Conservation (phyloP, 1,140 invertebrate genomes). For the Conus ventricosus region DNA sequence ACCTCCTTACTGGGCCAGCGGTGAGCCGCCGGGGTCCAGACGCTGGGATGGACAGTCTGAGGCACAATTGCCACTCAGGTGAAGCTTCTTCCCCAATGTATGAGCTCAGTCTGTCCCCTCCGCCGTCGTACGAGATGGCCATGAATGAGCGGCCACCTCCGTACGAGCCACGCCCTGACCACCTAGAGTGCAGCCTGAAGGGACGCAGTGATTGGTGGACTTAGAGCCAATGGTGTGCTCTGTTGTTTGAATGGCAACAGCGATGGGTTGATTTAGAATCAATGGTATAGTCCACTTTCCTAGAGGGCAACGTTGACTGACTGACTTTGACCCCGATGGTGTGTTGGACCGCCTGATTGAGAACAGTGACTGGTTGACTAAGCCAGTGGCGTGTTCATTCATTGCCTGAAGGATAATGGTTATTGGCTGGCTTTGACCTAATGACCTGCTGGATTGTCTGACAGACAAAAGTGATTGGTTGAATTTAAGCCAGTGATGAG, state of each 20-base stretch:
- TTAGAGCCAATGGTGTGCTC: neutral
- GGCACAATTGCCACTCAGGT: neutral
- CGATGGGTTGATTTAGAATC: neutral
- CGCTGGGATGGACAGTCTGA: neutral
- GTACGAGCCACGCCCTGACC: neutral
- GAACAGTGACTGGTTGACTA: neutral
- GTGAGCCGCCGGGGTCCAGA: neutral
- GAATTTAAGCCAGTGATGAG: neutral
- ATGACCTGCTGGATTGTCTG: neutral
- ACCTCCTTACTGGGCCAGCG: conserved; percentile 7
- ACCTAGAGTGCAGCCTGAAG: neutral
- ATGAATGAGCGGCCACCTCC: conserved; percentile 7
- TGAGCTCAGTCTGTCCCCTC: conserved; percentile 16
- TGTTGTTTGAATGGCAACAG: neutral
- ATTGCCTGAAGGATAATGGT: neutral
- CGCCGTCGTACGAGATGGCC: conserved; percentile 13
- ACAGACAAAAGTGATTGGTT: neutral
- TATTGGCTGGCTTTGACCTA: neutral
- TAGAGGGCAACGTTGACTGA: neutral
- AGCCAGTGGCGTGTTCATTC: neutral
- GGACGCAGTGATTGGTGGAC: neutral
- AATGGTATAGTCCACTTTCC: neutral
- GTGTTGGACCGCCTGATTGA: neutral
- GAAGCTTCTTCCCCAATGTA: neutral
- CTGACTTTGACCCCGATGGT: neutral